Evolutionary conservation across 1,140 invertebrate genomes (phyloP).

Genomic region (Cydia amplana): DNA sequence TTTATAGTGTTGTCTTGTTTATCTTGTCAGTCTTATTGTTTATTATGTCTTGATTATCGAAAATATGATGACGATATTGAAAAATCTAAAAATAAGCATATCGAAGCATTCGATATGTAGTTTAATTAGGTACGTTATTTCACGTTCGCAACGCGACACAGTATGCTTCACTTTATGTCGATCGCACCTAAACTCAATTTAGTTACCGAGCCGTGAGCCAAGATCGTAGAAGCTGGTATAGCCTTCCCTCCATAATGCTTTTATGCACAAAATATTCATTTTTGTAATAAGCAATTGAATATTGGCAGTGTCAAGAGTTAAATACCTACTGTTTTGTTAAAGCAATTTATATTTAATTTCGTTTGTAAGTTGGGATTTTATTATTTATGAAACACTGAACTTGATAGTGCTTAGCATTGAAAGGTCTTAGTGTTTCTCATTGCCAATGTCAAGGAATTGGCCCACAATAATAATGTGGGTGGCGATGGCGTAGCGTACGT

Average conservation of each 20-base stretch:
- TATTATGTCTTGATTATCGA: too few relatives aligned
- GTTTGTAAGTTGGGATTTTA: not conserved
- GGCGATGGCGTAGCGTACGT: too few relatives aligned
- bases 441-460: constrained; percentile 32
- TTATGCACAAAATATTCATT: not conserved
- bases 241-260: not conserved
- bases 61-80: not conserved
- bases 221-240: constrained; percentile 24
- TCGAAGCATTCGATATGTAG: not conserved
- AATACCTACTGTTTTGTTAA: not conserved
- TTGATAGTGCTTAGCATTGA: constrained; percentile 31
- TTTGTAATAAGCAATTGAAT: not conserved
- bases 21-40: too few relatives aligned
- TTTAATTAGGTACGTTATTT: not conserved
- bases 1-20: too few relatives aligned
- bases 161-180: constrained; percentile 32
- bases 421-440: constrained; percentile 4
- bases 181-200: constrained; percentile 60
- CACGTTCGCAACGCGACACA: not conserved
- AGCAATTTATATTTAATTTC: too few relatives aligned
- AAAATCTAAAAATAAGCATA: not conserved
- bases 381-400: constrained; percentile 23
- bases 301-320: not conserved
- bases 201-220: constrained; percentile 47
- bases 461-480: constrained; percentile 27